A percentile compares a stretch with the other conserved stretches of the same genome.
These are phyloP conservation scores for Lordiphosa andalusiaca DNA, from an alignment of 2,888 invertebrate species.

Conservation along the genomic window DNA sequence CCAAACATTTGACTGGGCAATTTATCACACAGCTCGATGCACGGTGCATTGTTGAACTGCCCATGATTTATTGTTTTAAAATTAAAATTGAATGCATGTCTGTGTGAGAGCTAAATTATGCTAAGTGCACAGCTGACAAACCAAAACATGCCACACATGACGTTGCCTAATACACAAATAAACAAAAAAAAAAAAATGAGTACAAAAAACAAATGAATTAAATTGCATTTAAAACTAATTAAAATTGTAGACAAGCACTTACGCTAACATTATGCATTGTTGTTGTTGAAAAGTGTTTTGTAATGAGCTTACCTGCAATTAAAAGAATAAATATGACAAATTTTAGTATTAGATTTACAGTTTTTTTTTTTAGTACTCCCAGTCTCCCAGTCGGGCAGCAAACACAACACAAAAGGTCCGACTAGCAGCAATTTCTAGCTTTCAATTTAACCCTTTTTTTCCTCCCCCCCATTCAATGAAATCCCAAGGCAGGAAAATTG, in stretches of 20 bases:
- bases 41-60: constrained; percentile 3
- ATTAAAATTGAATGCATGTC: constrained; percentile 45
- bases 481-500: constrained; percentile 60
- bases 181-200: constrained; percentile 13
- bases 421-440: constrained; percentile 32
- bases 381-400: background rate
- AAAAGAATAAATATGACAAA: constrained; percentile 54
- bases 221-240: constrained; percentile 66
- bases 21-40: constrained; percentile 21
- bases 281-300: constrained; percentile 29
- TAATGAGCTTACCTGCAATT: constrained; percentile 70
- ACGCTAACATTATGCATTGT: constrained; percentile 44
- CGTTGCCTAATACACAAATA: constrained; percentile 1
- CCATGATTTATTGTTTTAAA: constrained; percentile 62
- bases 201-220: constrained; percentile 37
- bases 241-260: constrained; percentile 67
- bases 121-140: constrained; percentile 49
- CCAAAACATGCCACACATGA: constrained; percentile 26
- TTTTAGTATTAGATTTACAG: constrained; percentile 17
- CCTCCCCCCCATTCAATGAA: constrained; percentile 62
- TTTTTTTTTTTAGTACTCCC: constrained; percentile 37
- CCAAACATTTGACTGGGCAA: constrained; percentile 41
- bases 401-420: constrained; percentile 46
- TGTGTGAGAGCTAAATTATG: constrained; percentile 33
- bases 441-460: constrained; percentile 67